Base-by-base conservation (phyloP, 2,888 invertebrate genomes). In the Leptogaster cylindrica region DNA sequence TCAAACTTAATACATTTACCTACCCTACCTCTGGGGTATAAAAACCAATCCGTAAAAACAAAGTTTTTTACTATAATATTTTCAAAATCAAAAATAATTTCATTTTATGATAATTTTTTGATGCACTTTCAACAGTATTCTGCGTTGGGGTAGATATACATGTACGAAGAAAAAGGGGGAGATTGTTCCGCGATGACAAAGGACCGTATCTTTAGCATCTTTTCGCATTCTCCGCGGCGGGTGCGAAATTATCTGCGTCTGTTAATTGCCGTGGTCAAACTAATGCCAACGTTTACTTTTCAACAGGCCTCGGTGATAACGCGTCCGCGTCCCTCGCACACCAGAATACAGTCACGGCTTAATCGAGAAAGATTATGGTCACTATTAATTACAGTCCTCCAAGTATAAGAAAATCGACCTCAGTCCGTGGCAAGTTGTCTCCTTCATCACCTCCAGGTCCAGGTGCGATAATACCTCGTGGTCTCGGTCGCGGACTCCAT, bases 361-460 rank as follows among this genome's bases (percentile, higher is more conserved):
- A 50, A 50, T 65, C 65, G 36, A 33, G 50, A 10, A 14, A 65
- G 50, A 65, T 65, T 65, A 65, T 65, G 65, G 39, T 51, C 50
- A 50, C 65, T 51, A 65, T 65, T 65, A 65, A 65, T 65, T 65
- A 65, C 18, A 28, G 44, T 10, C n/a, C 18, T 39, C 31, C 10
- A n/a, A 28, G 10, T n/a, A 14, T 28, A 61, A 20, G 44, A 61
- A 44, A 25, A 20, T 33, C n/a, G 16, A 20, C 16, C 51, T 14
- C n/a, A n/a, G 8, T n/a, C 16, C 10, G 10, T 18, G 3, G 6
- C 52, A n/a, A n/a, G n/a, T 52, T 1, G 16, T 28, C 52, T 18
- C 10, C 18, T 10, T 31, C 33, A 31, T 14, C 20, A 41, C 39
- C n/a, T 39, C 10, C n/a, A n/a, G 39, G 28, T 7, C n/a, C 52